Evolutionary conservation across 2,797 vertebrate genomes (phyloP).

Genomic region (Sebastes nivosus): DNA sequence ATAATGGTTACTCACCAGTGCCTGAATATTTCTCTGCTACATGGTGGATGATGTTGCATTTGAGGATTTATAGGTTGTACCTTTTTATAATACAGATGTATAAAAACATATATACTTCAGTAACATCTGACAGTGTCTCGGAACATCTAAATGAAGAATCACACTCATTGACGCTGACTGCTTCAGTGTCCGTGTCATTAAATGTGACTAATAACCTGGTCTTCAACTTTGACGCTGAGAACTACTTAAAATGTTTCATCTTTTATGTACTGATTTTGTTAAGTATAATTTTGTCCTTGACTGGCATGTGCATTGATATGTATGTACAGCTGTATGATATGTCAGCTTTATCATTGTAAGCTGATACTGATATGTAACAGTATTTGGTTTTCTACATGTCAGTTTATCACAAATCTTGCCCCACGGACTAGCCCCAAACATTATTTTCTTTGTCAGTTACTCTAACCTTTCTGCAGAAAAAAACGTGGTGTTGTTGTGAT

Average conservation of each 20-base stretch:
- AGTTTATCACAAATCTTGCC: slow-evolving; percentile 50
- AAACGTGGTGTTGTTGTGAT: slow-evolving; percentile 46
- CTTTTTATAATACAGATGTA: slow-evolving; percentile 63
- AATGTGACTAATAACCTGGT: slow-evolving; percentile 47
- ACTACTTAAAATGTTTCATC: slow-evolving; percentile 46
- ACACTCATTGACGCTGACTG: slow-evolving; percentile 4
- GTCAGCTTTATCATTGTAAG: slow-evolving; percentile 57
- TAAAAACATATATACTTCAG: slow-evolving; percentile 62
- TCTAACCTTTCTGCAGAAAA: slow-evolving; percentile 29
- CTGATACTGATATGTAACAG: slow-evolving; percentile 66
- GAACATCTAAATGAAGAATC: slow-evolving; percentile 60
- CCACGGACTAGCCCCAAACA: slow-evolving; percentile 37
- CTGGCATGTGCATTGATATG: slow-evolving; percentile 67
- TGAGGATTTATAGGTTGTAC: slow-evolving; percentile 64
- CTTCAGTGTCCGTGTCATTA: slow-evolving; percentile 44
- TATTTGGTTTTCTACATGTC: slow-evolving; percentile 62
- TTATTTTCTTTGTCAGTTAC: slow-evolving; percentile 44
- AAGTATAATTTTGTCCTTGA: slow-evolving; percentile 62
- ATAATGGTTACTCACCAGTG: slow-evolving; percentile 81
- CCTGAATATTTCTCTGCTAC: slow-evolving; percentile 77
- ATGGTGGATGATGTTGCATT: slow-evolving; percentile 62
- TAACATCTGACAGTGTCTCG: slow-evolving; percentile 55
- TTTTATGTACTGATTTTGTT: slow-evolving; percentile 57
- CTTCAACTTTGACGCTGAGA: slow-evolving; percentile 52
- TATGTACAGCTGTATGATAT: slow-evolving; percentile 66